phyloP scores from a whole-genome alignment of 2,113 vertebrate species.

The Gambusia holbrooki region DNA sequence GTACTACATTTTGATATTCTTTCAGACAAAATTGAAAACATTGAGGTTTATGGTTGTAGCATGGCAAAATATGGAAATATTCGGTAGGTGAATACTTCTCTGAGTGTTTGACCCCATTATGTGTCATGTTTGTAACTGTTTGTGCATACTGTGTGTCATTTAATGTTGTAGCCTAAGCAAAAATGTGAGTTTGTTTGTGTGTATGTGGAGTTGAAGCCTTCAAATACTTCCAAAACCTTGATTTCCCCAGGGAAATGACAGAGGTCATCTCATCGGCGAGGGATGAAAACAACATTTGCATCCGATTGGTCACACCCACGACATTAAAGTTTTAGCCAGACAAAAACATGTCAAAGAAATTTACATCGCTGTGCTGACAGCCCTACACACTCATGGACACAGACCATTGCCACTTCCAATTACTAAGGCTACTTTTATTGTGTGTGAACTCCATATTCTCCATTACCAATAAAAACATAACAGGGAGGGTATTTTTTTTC shows the following conservation, averaged over 20 bases:
- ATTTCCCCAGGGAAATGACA: slow-evolving; percentile 91
- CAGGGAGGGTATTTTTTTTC: slow-evolving; percentile 77
- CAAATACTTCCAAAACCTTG: slow-evolving; percentile 90
- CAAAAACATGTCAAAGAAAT: slow-evolving; percentile 98
- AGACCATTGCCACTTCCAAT: slow-evolving; percentile 84
- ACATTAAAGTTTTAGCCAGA: slow-evolving; percentile 97
- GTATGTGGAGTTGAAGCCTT: slow-evolving; percentile 75
- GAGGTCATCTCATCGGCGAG: slow-evolving; percentile 92
- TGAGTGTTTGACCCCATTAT: slow-evolving; percentile 20
- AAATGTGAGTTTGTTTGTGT: slow-evolving; percentile 10
- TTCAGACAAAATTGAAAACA: neutral
- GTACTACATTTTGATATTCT: neutral
- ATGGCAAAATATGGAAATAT: neutral
- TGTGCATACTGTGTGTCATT: slow-evolving; percentile 38
- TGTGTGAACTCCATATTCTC: slow-evolving; percentile 81
- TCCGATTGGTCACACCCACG: slow-evolving; percentile 95
- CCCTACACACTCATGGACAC: slow-evolving; percentile 84
- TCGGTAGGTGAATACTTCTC: neutral
- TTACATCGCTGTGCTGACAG: slow-evolving; percentile 92
- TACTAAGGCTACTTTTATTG: slow-evolving; percentile 89
- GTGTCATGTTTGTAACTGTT: slow-evolving; percentile 25
- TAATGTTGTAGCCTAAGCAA: slow-evolving; percentile 12
- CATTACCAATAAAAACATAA: slow-evolving; percentile 91
- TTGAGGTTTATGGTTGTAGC: neutral
- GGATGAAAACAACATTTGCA: slow-evolving; percentile 99